Evolutionary conservation across 1,140 invertebrate genomes (phyloP).

Genomic region (Trichonephila clavipes): DNA sequence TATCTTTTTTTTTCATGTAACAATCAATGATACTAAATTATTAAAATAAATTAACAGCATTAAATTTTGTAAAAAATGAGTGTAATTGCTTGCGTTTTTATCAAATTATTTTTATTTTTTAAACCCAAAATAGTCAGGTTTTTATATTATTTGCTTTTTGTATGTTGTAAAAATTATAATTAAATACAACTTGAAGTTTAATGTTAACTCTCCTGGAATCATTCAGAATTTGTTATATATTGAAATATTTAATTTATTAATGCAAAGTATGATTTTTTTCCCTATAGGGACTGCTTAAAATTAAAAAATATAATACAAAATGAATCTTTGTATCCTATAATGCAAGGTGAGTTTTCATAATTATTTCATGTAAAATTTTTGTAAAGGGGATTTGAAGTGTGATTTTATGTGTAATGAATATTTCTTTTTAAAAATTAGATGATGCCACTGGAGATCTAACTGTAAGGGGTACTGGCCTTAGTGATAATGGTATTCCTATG

Average conservation of each 20-base stretch:
- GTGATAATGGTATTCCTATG: conserved; percentile 85
- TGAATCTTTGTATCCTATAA: conserved; percentile 80
- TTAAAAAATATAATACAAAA: conserved; percentile 79
- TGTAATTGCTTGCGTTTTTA: too few relatives aligned
- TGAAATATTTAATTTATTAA: not conserved
- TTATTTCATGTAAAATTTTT: not conserved
- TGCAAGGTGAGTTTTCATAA: conserved; percentile 77
- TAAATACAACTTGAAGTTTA: too few relatives aligned
- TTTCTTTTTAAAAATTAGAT: not conserved
- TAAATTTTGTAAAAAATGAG: too few relatives aligned
- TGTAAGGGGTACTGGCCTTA: conserved; percentile 84
- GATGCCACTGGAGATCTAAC: conserved; percentile 78
- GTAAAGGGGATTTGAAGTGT: not conserved
- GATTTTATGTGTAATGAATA: conserved; percentile 39
- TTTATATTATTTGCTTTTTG: too few relatives aligned
- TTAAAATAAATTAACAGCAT: too few relatives aligned
- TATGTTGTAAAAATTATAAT: too few relatives aligned
- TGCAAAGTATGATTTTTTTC: not conserved
- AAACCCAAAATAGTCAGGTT: too few relatives aligned
- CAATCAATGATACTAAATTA: too few relatives aligned
- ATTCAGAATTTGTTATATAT: not conserved
- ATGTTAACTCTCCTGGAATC: too few relatives aligned
- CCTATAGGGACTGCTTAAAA: conserved; percentile 67
- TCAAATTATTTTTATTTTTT: too few relatives aligned
- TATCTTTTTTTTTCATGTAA: too few relatives aligned